These are phyloP conservation scores for Papilio machaon DNA, from an alignment of 1,140 invertebrate species.

Conservation along the genomic window DNA sequence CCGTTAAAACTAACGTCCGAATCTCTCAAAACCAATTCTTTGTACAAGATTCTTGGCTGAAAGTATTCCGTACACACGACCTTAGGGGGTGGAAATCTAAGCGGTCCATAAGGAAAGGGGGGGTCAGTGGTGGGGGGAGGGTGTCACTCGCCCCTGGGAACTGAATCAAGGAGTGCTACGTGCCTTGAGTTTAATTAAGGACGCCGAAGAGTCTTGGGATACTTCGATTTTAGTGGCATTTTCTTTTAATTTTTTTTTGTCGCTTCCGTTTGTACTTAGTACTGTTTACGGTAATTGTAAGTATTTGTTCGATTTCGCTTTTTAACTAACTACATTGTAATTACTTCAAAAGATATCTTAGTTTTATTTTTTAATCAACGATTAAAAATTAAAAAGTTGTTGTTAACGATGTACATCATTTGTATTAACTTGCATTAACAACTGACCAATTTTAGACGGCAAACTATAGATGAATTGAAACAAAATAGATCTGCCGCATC, in stretches of 20 bases:
- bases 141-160: slow-evolving; percentile 60
- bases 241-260: slow-evolving; percentile 68
- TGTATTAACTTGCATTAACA: too few species aligned
- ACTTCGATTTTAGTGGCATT: slow-evolving; percentile 79
- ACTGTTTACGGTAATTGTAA: slow-evolving; percentile 19
- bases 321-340: neutral
- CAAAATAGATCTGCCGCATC: neutral
- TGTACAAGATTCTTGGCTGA: slow-evolving; percentile 77
- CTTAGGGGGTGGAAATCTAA: slow-evolving; percentile 77
- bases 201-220: slow-evolving; percentile 68
- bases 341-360: too few species aligned
- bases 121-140: slow-evolving; percentile 50
- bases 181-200: slow-evolving; percentile 80
- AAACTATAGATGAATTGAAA: too few species aligned
- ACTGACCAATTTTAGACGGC: too few species aligned
- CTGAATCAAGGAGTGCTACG: slow-evolving; percentile 81
- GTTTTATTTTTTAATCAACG: too few species aligned
- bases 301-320: neutral
- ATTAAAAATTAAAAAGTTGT: too few species aligned
- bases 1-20: slow-evolving; percentile 67
- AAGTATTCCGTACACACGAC: slow-evolving; percentile 78
- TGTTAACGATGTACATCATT: too few species aligned
- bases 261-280: slow-evolving; percentile 36
- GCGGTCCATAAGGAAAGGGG: slow-evolving; percentile 76
- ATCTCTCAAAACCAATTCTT: slow-evolving; percentile 77